Evolutionary conservation across 2,888 invertebrate species (phyloP).

Genomic region (Allacma fusca): DNA sequence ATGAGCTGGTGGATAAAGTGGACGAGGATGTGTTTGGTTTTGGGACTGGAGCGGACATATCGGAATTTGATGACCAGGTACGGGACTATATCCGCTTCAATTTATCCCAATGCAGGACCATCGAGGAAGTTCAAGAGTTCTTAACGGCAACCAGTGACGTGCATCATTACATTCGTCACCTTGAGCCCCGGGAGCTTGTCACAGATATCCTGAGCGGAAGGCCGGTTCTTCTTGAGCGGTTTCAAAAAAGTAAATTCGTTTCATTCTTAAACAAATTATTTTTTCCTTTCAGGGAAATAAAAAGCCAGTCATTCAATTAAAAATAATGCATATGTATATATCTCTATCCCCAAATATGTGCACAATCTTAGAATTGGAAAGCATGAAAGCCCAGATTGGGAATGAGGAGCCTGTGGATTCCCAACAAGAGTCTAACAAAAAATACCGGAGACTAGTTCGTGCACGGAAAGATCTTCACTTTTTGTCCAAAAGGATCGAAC

Average conservation of each 20-base stretch:
- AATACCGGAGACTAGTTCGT: background rate
- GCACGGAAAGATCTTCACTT: slow-evolving; percentile 2
- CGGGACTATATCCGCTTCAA: slow-evolving; percentile 4
- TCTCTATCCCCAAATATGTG: too few relatives aligned
- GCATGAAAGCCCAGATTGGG: background rate
- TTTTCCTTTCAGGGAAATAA: background rate
- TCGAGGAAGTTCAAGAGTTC: slow-evolving; percentile 29
- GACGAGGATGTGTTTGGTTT: slow-evolving; percentile 31
- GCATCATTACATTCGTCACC: slow-evolving; percentile 19
- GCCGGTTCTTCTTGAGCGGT: background rate
- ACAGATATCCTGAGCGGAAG: slow-evolving; percentile 26
- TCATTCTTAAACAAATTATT: background rate
- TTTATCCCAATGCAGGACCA: background rate
- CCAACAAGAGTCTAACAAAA: background rate
- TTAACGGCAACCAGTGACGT: slow-evolving; percentile 1
- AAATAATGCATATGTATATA: too few relatives aligned
- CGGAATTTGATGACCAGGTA: slow-evolving; percentile 19
- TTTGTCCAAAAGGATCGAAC: slow-evolving; percentile 11
- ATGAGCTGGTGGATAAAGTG: slow-evolving; percentile 23
- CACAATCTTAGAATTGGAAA: background rate
- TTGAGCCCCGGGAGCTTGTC: background rate
- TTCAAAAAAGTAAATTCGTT: background rate
- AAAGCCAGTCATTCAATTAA: too few relatives aligned
- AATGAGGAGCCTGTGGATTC: background rate
- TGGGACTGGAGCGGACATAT: background rate